Evolutionary conservation across 2,888 invertebrate genomes (phyloP).

Genomic region (Cataglyphis altisquamis): DNA sequence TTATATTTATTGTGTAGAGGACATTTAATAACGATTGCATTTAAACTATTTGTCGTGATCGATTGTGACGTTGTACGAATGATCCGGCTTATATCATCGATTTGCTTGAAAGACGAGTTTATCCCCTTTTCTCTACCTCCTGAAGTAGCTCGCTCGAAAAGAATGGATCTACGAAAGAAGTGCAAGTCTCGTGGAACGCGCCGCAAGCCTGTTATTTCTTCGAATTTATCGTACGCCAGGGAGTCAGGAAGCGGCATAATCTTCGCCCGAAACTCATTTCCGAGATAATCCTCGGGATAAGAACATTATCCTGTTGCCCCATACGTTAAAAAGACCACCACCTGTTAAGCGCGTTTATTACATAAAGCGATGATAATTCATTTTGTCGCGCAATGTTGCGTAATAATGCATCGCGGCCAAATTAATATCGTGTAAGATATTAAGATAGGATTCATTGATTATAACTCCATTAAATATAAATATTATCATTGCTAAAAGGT

Average conservation of each 20-base stretch:
- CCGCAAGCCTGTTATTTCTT: conserved; percentile 43
- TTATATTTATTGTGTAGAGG: too few species aligned
- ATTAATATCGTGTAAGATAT: conserved; percentile 35
- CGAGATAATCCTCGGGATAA: conserved; percentile 50
- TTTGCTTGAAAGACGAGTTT: neutral
- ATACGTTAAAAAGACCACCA: conserved; percentile 43
- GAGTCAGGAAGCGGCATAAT: conserved; percentile 32
- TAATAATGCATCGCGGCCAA: conserved; percentile 28
- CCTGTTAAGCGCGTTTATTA: conserved; percentile 43
- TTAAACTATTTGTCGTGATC: neutral
- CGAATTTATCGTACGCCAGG: conserved; percentile 41
- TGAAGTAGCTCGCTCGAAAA: neutral
- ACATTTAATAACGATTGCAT: neutral
- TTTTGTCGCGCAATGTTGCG: conserved; percentile 19
- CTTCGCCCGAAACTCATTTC: conserved; percentile 55
- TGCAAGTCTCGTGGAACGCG: neutral
- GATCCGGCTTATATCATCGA: neutral
- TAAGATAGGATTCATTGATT: neutral
- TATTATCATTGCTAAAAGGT: neutral
- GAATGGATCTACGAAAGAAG: neutral
- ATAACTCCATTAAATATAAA: conserved; percentile 20
- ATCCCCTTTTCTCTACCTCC: neutral
- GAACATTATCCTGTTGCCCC: conserved; percentile 45
- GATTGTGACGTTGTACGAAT: neutral
- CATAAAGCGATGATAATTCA: conserved; percentile 25